phyloP scores from a whole-genome alignment of 2,113 vertebrate species.

The Euleptes europaea region DNA sequence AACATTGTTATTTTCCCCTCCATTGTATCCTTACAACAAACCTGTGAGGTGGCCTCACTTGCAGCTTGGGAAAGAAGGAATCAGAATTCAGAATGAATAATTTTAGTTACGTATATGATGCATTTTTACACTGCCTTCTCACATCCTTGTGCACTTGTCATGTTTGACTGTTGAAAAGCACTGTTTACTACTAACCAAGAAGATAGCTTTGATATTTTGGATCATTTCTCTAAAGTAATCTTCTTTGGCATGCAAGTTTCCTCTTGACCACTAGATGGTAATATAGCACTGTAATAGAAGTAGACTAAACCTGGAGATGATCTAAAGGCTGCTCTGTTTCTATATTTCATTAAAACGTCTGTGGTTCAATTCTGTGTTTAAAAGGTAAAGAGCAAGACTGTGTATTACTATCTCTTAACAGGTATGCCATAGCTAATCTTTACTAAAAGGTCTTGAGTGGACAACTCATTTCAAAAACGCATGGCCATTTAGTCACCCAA shows the following conservation, averaged over 20 bases:
- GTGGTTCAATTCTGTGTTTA: neutral
- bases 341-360: neutral
- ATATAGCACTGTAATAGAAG: neutral
- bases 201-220: neutral
- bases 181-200: neutral
- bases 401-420: neutral
- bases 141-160: neutral
- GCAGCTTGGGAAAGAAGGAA: too few relatives aligned
- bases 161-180: neutral
- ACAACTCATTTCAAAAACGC: too few relatives aligned
- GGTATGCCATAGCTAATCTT: neutral
- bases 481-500: too few relatives aligned
- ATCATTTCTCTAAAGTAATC: neutral
- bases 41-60: too few relatives aligned
- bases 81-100: too few relatives aligned
- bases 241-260: neutral
- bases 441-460: neutral
- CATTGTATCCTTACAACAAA: too few relatives aligned
- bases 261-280: constrained; percentile 59
- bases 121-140: neutral
- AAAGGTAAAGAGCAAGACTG: neutral
- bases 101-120: too few relatives aligned
- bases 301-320: accelerated
- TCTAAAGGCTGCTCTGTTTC: neutral
- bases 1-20: too few relatives aligned